Evolutionary conservation across 2,113 vertebrate species (phyloP).

Genomic region (Salvelinus alpinus): DNA sequence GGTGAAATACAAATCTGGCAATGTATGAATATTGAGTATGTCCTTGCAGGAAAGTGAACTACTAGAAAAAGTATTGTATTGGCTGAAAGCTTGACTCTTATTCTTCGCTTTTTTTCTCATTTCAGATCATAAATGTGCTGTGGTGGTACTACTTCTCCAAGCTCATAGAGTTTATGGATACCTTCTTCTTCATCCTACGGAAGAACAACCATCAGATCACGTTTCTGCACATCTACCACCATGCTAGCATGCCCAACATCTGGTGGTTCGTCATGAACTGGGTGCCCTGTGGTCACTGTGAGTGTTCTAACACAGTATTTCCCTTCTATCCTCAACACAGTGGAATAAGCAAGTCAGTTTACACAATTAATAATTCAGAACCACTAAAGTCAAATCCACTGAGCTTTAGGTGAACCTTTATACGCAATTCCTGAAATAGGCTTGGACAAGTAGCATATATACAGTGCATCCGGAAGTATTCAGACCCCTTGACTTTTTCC

Average conservation of each 20-base stretch:
- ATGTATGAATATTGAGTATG: not conserved
- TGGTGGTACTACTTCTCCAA: conserved; percentile 99
- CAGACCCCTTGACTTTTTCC: too few relatives aligned
- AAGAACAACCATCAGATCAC: conserved; percentile 98
- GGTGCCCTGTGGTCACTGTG: conserved; percentile 96
- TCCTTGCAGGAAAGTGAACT: not conserved
- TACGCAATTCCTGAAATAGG: too few relatives aligned
- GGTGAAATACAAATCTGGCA: not conserved
- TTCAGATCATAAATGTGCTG: conserved; percentile 85
- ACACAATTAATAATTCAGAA: conserved; percentile 52
- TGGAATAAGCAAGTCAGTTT: not conserved
- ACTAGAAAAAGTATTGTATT: not conserved
- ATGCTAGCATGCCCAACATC: conserved; percentile 92
- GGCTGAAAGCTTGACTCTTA: not conserved
- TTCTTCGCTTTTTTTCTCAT: conserved; percentile 1
- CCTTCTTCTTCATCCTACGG: conserved; percentile 96
- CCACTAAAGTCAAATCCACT: conserved; percentile 33
- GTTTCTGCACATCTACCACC: conserved; percentile 93
- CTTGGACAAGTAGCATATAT: too few relatives aligned
- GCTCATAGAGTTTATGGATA: conserved; percentile 97
- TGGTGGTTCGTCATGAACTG: conserved; percentile 99
- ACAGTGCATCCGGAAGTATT: too few relatives aligned
- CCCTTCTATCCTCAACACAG: conserved; percentile 32
- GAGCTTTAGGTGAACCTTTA: conserved; percentile 12
- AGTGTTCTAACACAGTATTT: conserved; percentile 67